Base-by-base conservation (phyloP, 2,888 invertebrate genomes). In the Ephialtes manifestator region DNA sequence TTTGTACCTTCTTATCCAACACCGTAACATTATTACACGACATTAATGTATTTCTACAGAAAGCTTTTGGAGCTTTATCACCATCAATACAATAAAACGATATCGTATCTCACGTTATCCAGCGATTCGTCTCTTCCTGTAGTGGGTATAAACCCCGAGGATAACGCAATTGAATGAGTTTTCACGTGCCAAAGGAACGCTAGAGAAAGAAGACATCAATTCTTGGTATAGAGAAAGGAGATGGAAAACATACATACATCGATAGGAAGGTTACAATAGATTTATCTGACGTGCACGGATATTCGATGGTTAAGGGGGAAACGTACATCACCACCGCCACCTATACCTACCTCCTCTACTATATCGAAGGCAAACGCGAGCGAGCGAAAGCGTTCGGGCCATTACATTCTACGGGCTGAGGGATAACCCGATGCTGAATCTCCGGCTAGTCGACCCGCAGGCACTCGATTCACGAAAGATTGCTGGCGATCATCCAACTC, bases 381-480 rank as follows among this genome's bases (percentile, higher is more conserved):
- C 80, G 71, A 81, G 84, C 72, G 84, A 81, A 84, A 81, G 60
- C 71, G 53, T 72, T 70, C 81, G 81, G 58, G 68, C 77, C 84
- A 81, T 86, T 86, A 72, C 77, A 76, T 70, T 81, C 80, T 81
- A 28, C 75, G 75, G 71, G 15, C 87, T 87, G 85, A 84, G 65
- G 65, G 74, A 87, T 87, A 89, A 89, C 86, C 84, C 83, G 84
- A 89, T 89, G 87, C 85, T 85, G 87, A 88, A 87, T 88, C 86
- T 87, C 86, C 85, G 87, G 76, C 79, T 86, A 72, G 79, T 76
- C 65, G 82, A 55, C 51, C 68, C 58, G 68, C 53, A 24, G 74
- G 79, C 79, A 65, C 48, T 85, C 74, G 68, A 82, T 72, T 85
- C 79, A 18, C 35, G 55, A 74, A 60, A 75, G 70, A 65, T 71